Evolutionary conservation across 2,888 invertebrate species (phyloP), one percentile per base, ranked within the genome.

Genomic region (Drosophila prostipennis): DNA sequence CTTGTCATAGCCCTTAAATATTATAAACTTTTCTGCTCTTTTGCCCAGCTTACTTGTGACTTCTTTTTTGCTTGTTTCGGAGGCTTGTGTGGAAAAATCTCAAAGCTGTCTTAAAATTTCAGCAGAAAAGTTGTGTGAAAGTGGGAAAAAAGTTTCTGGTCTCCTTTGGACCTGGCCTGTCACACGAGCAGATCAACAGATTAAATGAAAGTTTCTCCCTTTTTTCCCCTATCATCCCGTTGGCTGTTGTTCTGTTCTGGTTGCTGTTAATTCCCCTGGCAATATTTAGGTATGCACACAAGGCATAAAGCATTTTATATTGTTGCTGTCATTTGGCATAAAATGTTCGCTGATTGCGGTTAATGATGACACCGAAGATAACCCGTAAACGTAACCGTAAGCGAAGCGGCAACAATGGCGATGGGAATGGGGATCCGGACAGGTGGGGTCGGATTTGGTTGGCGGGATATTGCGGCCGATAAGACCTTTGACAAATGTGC

Each of bases 281-380:
- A 49, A 69, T 71, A 70, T 74, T 72, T 55, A 52, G 53, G 52
- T 43, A 46, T 69, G 40, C 68, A 78, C 57, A 78, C 75, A 73
- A 34, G 69, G 64, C 70, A 77, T 61, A 82, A 77, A 70, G 64
- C 70, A 85, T 77, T 73, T 67, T 73, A 54, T 68, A 79, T 77
- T 84, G 74, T 68, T 69, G 55, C 65, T 85, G 88, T 71, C 79
- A 77, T 79, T 77, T 76, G 69, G 55, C 63, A 55, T 55, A 61
- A 74, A 85, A 87, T 69, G 67, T 58, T 68, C 71, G 75, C 73
- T 83, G 88, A 88, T 88, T 88, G 87, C 70, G 80, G 87, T 88
- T 82, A 82, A 88, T 78, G 80, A 86, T 86, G 89, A 83, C 84
- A 77, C 64, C 69, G 36, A 37, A 78, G 89, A 88, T 82, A 88